Percentiles rank a stretch among this genome's conserved stretches.
Evolutionary conservation across 2,888 invertebrate species (phyloP).

Genomic region (Eupithecia abbreviata): DNA sequence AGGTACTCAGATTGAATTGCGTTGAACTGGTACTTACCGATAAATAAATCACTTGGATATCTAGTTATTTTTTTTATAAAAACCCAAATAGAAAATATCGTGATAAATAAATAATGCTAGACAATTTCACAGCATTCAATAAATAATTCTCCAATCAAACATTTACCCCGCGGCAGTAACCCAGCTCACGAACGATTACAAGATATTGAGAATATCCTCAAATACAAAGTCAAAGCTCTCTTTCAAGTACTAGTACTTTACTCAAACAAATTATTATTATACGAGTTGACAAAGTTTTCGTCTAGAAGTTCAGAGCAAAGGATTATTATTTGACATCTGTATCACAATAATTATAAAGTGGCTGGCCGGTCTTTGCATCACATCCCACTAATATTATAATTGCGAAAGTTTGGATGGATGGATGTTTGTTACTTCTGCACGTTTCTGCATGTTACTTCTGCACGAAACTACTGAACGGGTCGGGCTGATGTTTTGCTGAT

Average conservation of each 20-base stretch:
- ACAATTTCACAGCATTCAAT: neutral
- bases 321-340: too few species aligned
- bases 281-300: neutral
- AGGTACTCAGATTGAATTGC: neutral
- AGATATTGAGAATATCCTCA: neutral
- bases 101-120: neutral
- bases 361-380: too few species aligned
- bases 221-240: neutral
- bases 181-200: neutral
- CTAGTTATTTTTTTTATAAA: too few species aligned
- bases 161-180: neutral
- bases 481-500: too few species aligned
- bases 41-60: neutral
- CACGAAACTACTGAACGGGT: too few species aligned
- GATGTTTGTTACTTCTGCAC: too few species aligned
- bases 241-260: neutral
- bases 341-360: too few species aligned
- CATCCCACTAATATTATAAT: too few species aligned
- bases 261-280: neutral
- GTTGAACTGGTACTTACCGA: neutral
- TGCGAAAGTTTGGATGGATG: too few species aligned
- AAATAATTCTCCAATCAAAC: neutral
- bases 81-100: too few species aligned
- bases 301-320: neutral
- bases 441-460: too few species aligned